A percentile compares a stretch with the other conserved stretches of the same genome.
Evolutionary conservation across 2,113 vertebrate genomes (phyloP).

Genomic region (Aegithalos caudatus): DNA sequence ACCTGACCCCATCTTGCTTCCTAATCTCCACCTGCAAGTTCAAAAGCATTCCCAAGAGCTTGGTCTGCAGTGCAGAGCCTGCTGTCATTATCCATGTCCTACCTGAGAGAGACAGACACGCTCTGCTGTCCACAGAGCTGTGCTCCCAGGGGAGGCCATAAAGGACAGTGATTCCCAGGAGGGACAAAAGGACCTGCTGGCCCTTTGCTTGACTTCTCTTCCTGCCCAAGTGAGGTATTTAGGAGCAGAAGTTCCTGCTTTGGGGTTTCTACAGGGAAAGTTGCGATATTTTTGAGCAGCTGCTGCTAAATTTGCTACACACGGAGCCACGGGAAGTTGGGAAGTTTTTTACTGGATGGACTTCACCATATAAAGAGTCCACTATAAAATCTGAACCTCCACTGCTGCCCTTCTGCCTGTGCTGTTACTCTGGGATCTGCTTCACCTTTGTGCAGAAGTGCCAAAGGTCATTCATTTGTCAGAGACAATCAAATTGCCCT

Average conservation of each 20-base stretch:
- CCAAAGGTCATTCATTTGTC: neutral
- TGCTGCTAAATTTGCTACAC: neutral
- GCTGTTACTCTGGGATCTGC: neutral
- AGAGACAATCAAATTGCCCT: neutral
- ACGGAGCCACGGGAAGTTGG: fast-evolving
- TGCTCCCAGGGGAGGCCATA: neutral
- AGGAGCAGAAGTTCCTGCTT: neutral
- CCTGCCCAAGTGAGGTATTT: neutral
- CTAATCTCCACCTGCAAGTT: neutral
- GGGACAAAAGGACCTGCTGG: neutral
- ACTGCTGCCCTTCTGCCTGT: neutral
- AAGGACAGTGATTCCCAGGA: neutral
- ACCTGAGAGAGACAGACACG: neutral
- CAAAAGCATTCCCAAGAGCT: neutral
- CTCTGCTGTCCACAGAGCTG: neutral
- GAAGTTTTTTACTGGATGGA: neutral
- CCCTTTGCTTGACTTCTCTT: neutral
- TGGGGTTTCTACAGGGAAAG: neutral
- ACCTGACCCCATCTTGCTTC: neutral
- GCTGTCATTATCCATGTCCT: neutral
- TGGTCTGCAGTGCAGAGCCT: neutral
- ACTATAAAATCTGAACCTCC: neutral
- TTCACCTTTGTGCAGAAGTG: neutral
- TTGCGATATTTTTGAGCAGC: neutral
- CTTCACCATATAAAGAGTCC: neutral